Base-by-base conservation (phyloP, 2,888 invertebrate genomes). In the Tillus elongatus region DNA sequence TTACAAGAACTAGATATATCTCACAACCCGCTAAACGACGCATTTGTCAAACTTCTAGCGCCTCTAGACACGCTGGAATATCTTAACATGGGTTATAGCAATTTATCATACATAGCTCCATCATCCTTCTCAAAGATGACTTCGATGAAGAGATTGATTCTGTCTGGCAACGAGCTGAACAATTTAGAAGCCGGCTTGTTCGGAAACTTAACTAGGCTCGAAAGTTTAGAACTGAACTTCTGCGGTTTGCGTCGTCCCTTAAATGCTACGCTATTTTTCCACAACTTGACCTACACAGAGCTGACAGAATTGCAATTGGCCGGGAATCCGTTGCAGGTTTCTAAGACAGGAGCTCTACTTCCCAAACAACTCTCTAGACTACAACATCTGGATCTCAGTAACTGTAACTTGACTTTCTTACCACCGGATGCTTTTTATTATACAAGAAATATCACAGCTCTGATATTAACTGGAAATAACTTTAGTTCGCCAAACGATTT, bases 41-140 rank as follows among this genome's bases (percentile, higher is more conserved):
- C 77, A 0, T 81, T 81, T 54, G 75, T 77, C 4, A 72, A 71
- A 48, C 57, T 81, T 14, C 59, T 81, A 11, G 75, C 75, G 2
- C 81, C 81, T 0, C 59, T 82, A 1, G 73, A 75, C 40, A 75
- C 76, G 9, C 61, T 82, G 27, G 76, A 79, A 57, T 79, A 77
- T 51, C 63, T 82, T 2, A 79, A 82, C 57, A 81, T 82, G 80
- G 79, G 81, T 3, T 79, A 79, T 55, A 80, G 80, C 58, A 75
- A 78, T 54, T 64, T 82, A 2, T 77, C 77, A 0, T 70, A 73
- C 44, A 68, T 82, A 36, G 74, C 76, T 1, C 77, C 76, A 24
- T 70, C 75, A 15, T 74, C 77, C 2, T 82, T 82, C 53, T 71
- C 78, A 3, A 74, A 76, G 53, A 81, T 81, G 79, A 75, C 75